Evolutionary conservation across 2,797 vertebrate species (phyloP).

Genomic region (Onychomys leucogaster): DNA sequence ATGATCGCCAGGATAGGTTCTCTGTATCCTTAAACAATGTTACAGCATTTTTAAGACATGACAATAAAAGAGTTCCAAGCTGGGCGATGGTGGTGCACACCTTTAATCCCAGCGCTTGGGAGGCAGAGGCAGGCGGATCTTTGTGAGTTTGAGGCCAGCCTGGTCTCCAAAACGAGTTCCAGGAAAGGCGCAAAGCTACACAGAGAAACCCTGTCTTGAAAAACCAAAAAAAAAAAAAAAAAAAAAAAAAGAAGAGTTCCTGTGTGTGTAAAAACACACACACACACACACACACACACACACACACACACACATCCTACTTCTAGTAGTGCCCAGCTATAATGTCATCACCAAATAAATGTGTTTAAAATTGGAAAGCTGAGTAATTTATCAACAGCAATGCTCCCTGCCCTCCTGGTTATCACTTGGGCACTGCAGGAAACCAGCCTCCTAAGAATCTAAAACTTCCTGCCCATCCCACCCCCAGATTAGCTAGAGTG

Average conservation of each 20-base stretch:
- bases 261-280: not conserved
- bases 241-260: no score
- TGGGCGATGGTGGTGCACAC: no score
- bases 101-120: no score
- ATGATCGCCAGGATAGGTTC: fast-evolving
- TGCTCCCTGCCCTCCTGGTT: not conserved
- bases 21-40: not conserved
- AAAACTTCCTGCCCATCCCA: not conserved
- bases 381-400: not conserved
- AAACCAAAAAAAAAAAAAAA: no score
- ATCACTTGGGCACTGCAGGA: not conserved
- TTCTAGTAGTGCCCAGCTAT: not conserved
- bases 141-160: no score
- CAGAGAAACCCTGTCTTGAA: no score
- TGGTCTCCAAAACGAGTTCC: no score
- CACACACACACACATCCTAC: not conserved
- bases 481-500: not conserved
- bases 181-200: no score
- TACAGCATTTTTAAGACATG: not conserved
- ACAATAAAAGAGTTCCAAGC: no score
- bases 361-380: slow-evolving; percentile 15
- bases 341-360: not conserved
- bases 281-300: not conserved
- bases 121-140: no score
- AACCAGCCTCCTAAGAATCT: not conserved